Conservation (phyloP, 2,888 invertebrate genomes). For the Ceratothoa steindachneri region DNA sequence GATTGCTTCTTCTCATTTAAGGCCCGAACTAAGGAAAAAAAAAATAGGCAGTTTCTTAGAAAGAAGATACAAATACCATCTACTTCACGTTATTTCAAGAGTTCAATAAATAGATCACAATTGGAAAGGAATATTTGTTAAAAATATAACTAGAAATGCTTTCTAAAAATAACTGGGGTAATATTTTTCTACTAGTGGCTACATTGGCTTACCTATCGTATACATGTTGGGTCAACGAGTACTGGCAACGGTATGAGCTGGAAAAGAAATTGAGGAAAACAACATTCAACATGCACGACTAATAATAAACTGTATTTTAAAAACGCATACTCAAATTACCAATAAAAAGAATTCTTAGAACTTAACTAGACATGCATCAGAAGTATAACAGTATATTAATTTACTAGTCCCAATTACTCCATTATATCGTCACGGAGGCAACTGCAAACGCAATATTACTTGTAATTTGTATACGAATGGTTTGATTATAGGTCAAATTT, state of each 20-base stretch:
- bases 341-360: neutral
- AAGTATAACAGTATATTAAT: no score
- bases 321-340: neutral
- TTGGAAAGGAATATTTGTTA: neutral
- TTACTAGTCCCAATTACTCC: no score
- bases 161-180: no score
- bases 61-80: no score
- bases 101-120: neutral
- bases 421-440: no score
- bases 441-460: no score
- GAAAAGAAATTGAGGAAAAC: neutral
- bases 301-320: neutral
- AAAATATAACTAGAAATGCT: neutral
- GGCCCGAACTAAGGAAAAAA: constrained; percentile 36
- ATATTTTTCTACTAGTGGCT: neutral
- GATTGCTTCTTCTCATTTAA: constrained; percentile 36
- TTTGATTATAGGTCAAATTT: no score
- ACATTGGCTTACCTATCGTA: neutral
- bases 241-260: constrained; percentile 2
- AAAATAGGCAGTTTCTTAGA: no score
- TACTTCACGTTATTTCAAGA: neutral
- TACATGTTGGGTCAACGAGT: neutral
- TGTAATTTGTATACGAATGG: no score
- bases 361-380: neutral
- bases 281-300: constrained; percentile 6